phyloP scores from a whole-genome alignment of 2,797 vertebrate genomes.

The Holocentrus rufus region DNA sequence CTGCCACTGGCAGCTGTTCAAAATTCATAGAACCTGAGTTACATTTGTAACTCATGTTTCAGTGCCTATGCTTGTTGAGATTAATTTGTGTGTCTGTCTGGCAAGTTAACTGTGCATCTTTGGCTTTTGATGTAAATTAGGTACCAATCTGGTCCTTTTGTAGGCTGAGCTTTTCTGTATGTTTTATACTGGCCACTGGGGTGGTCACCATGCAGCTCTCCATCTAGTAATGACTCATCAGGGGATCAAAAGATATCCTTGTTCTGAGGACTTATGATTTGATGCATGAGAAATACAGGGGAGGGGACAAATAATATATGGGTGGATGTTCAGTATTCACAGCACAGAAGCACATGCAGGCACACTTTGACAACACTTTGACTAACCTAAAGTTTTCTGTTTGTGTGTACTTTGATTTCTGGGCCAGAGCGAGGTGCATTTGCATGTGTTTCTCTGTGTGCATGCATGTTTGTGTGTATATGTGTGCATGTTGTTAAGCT shows the following conservation, averaged over 20 bases:
- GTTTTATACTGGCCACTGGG: too few species aligned
- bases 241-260: slow-evolving; percentile 24
- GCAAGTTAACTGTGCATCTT: too few species aligned
- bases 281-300: slow-evolving; percentile 29
- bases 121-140: too few species aligned
- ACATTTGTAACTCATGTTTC: too few species aligned
- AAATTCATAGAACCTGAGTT: too few species aligned
- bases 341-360: slow-evolving; percentile 29
- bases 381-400: slow-evolving; percentile 14
- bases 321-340: slow-evolving; percentile 27
- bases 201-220: slow-evolving; percentile 13
- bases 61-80: too few species aligned
- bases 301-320: slow-evolving; percentile 9
- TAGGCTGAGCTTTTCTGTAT: not conserved
- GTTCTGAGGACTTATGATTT: slow-evolving; percentile 9
- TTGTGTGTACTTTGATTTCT: slow-evolving; percentile 49
- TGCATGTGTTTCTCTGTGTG: slow-evolving; percentile 18
- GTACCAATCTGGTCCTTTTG: too few species aligned
- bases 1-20: too few species aligned
- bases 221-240: slow-evolving; percentile 29
- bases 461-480: not conserved
- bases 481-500: not conserved
- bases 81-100: too few species aligned
- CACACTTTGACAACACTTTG: slow-evolving; percentile 1
- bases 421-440: slow-evolving; percentile 26